A percentile compares a stretch with the other conserved stretches of the same genome.
These are phyloP conservation scores for Pogonus chalceus DNA, from an alignment of 1,140 invertebrate species.

Conservation along the genomic window DNA sequence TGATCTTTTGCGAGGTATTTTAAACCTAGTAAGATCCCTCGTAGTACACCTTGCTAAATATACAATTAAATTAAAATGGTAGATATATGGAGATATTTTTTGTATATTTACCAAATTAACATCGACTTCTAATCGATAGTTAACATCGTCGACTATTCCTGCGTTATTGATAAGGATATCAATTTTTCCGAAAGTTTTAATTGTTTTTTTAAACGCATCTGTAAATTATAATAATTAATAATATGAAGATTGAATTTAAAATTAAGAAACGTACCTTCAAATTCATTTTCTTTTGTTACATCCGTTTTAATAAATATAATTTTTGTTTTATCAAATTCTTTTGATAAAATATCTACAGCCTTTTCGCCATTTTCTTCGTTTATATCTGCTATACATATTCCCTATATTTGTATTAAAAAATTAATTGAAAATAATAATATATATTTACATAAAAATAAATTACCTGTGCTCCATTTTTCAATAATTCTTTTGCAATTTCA, in stretches of 20 bases:
- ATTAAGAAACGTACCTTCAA: slow-evolving; percentile 20
- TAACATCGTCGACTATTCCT: slow-evolving; percentile 63
- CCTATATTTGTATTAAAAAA: slow-evolving; percentile 18
- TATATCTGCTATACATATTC: slow-evolving; percentile 24
- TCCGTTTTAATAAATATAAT: slow-evolving; percentile 22
- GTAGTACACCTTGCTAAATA: slow-evolving; percentile 58
- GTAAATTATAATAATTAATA: slow-evolving; percentile 7
- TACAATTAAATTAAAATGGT: no score
- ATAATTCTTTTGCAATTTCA: slow-evolving; percentile 32
- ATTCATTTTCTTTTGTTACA: slow-evolving; percentile 16
- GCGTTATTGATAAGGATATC: slow-evolving; percentile 70
- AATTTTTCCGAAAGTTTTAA: slow-evolving; percentile 55
- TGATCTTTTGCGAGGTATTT: slow-evolving; percentile 59
- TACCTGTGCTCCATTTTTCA: slow-evolving; percentile 38
- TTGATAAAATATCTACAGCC: slow-evolving; percentile 19
- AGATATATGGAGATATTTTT: no score
- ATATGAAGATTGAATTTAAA: not conserved
- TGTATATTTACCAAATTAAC: slow-evolving; percentile 55
- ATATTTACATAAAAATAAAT: no score
- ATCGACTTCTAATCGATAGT: slow-evolving; percentile 66
- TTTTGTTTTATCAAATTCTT: slow-evolving; percentile 22
- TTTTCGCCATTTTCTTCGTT: slow-evolving; percentile 17
- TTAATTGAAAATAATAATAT: not conserved
- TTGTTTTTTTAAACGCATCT: slow-evolving; percentile 62
- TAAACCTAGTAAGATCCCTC: slow-evolving; percentile 57